Evolutionary conservation across 2,113 vertebrate genomes (phyloP), one percentile per base, ranked within the genome.

Genomic region (Gasterosteus aculeatus): DNA sequence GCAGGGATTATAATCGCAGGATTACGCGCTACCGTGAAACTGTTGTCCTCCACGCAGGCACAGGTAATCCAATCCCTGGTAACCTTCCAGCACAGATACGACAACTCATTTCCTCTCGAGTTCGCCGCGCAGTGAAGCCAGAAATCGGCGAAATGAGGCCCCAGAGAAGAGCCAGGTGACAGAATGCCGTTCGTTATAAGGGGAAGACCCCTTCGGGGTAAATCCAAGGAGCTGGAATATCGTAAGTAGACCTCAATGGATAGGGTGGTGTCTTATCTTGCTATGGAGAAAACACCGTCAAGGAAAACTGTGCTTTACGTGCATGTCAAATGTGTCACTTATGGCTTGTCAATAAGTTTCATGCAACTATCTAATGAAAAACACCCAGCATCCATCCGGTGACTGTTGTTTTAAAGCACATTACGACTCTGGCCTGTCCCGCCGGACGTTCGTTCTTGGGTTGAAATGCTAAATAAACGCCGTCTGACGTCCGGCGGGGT

Each of bases 61-160:
- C 94, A 95, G 93, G 96, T 97, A 97, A 99, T 96, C 94, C 94
- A 89, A 94, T 96, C 95, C 94, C 92, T 90, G 81, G 79, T 88
- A 92, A 90, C 89, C 86, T 90, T 89, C 88, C 88, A 89, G 81
- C 79, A 66, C 69, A 67, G 80, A 80, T 77, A 66, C 41, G 38
- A 77, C 74, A 74, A 77, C 80, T 86, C 82, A 84, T 83, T 91
- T 91, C 60, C 73, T 80, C 67, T 80, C 18, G 6, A 70, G 66
- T 75, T 26, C 75, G 70, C 67, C 35, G 69, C 26, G 31, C 75
- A 89, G 87, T 82, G 87, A 85, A 75, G 80, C 69, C 80, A 86
- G 63, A 80, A 64, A 77, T 83, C 83, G 72, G 77, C 66, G 61
- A 79, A 31, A 88, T 91, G 89, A 88, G 78, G 85, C 83, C 81